Percentiles rank a stretch among this genome's conserved stretches.
Conservation (phyloP, 2,888 invertebrate genomes). For the Drosophila mayaguana region DNA sequence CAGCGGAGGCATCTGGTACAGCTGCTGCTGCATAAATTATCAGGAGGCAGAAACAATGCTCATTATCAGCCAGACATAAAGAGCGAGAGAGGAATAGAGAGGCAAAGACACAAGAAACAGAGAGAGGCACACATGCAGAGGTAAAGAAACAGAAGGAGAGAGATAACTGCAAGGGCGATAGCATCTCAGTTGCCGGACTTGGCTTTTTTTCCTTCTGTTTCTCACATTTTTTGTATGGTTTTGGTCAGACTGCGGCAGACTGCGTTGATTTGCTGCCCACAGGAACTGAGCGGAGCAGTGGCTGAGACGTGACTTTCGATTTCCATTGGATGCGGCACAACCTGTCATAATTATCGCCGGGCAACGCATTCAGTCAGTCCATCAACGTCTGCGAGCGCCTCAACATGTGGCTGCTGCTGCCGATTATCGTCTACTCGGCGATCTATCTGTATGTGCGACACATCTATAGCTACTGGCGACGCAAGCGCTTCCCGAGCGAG, state of each 20-base stretch:
- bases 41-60: constrained; percentile 42
- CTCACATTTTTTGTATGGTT: constrained; percentile 25
- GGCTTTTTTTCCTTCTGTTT: constrained; percentile 4
- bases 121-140: not conserved
- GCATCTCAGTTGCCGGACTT: constrained; percentile 49
- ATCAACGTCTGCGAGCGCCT: constrained; percentile 38
- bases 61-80: constrained; percentile 51
- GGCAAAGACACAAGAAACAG: not conserved
- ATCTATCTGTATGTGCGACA: constrained; percentile 75
- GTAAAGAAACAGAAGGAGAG: constrained; percentile 4
- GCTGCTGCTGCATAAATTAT: constrained; percentile 78
- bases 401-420: constrained; percentile 82
- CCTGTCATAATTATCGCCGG: constrained; percentile 71
- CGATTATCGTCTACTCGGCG: constrained; percentile 72
- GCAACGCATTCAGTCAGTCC: constrained; percentile 54
- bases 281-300: constrained; percentile 24
- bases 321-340: constrained; percentile 51
- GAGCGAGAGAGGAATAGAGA: constrained; percentile 10
- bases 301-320: constrained; percentile 68
- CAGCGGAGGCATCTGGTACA: constrained; percentile 54
- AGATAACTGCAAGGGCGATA: constrained; percentile 65
- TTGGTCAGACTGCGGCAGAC: constrained; percentile 67
- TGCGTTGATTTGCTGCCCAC: constrained; percentile 49
- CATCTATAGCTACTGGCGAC: constrained; percentile 81
- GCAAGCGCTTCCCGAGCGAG: constrained; percentile 81